phyloP scores from a whole-genome alignment of 2,113 vertebrate species.

The Collichthys lucidus region DNA sequence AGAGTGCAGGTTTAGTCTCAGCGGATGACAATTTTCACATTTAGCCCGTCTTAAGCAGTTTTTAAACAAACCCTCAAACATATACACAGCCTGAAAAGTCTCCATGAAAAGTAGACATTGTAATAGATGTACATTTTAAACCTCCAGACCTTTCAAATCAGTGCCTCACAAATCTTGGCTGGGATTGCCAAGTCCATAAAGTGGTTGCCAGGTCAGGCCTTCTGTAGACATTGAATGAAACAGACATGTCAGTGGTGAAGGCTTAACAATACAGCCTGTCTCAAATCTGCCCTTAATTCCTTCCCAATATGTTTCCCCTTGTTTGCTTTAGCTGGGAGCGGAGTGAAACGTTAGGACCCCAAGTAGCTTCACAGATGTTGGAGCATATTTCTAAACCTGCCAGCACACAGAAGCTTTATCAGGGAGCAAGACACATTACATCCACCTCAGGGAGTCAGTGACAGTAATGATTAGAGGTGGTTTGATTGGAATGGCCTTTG shows the following conservation, averaged over 20 bases:
- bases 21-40: neutral
- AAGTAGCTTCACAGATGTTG: slow-evolving; percentile 85
- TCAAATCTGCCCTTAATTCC: slow-evolving; percentile 82
- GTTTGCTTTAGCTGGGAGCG: slow-evolving; percentile 77
- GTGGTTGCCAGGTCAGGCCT: slow-evolving; percentile 76
- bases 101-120: neutral
- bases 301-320: slow-evolving; percentile 83
- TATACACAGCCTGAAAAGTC: neutral
- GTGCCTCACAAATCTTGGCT: slow-evolving; percentile 43
- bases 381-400: slow-evolving; percentile 72
- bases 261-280: slow-evolving; percentile 81
- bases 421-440: slow-evolving; percentile 70
- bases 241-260: slow-evolving; percentile 73
- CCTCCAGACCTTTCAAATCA: slow-evolving; percentile 43
- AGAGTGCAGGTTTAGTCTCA: slow-evolving; percentile 22
- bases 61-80: neutral
- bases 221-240: slow-evolving; percentile 74
- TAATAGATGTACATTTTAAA: slow-evolving; percentile 47
- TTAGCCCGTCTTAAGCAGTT: neutral
- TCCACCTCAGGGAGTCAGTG: slow-evolving; percentile 74
- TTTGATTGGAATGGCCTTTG: slow-evolving; percentile 61
- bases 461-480: slow-evolving; percentile 69
- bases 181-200: slow-evolving; percentile 65
- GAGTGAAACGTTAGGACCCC: slow-evolving; percentile 71
- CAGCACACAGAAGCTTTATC: slow-evolving; percentile 65